Percentiles rank a stretch among this genome's conserved stretches.
phyloP scores from a whole-genome alignment of 1,140 invertebrate species.

The Globodera ellingtonae region DNA sequence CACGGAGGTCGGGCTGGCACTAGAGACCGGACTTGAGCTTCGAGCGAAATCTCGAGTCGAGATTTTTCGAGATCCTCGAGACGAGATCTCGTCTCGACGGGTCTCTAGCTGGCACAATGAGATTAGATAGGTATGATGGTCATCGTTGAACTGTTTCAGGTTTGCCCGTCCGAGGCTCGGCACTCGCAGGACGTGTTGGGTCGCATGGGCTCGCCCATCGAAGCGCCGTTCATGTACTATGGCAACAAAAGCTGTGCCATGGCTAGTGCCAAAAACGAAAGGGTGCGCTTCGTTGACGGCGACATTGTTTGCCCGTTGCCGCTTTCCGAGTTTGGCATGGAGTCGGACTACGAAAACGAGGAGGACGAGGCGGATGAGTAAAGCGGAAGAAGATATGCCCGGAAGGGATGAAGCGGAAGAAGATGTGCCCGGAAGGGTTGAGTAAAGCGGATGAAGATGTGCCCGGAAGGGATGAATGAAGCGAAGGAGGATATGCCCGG shows the following conservation, averaged over 20 bases:
- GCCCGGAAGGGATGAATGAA: no score
- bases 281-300: conserved; percentile 46
- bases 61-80: no score
- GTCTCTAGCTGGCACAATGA: no score
- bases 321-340: conserved; percentile 49
- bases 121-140: neutral
- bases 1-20: no score
- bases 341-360: conserved; percentile 44
- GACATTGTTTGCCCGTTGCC: conserved; percentile 52
- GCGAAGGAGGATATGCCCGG: no score
- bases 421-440: no score
- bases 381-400: neutral
- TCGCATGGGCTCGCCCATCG: conserved; percentile 48
- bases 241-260: conserved; percentile 6
- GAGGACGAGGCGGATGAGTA: conserved; percentile 35
- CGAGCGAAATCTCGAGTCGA: no score
- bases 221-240: conserved; percentile 49
- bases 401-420: no score
- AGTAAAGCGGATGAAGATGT: no score
- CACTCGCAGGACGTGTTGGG: conserved; percentile 37
- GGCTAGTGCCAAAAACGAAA: neutral
- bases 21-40: no score
- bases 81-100: no score
- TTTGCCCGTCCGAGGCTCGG: conserved; percentile 6
- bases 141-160: conserved; percentile 12